These are phyloP conservation scores for Fregata magnificens DNA, from an alignment of 2,113 vertebrate genomes.

Conservation along the genomic window DNA sequence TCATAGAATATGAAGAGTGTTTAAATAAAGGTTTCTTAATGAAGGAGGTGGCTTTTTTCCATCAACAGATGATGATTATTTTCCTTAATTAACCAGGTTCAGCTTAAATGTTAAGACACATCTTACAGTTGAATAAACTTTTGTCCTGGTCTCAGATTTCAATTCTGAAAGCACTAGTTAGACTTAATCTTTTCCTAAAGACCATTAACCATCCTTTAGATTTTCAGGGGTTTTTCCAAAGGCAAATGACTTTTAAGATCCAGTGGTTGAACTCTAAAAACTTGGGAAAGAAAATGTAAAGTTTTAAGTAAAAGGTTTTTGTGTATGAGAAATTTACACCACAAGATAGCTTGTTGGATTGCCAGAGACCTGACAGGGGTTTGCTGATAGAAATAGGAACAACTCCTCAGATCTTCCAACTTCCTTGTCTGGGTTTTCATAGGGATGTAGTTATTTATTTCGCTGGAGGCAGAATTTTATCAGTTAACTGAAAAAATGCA, in stretches of 20 bases:
- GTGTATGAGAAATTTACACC: not conserved
- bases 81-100: not conserved
- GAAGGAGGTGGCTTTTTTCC: not conserved
- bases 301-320: not conserved
- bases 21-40: constrained; percentile 16
- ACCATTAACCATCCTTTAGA: not conserved
- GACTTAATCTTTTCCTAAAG: not conserved
- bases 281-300: not conserved
- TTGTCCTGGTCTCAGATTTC: not conserved
- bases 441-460: not conserved
- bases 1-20: not conserved
- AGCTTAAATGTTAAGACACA: not conserved
- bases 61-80: constrained; percentile 6
- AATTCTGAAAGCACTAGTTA: not conserved
- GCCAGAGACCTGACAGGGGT: not conserved
- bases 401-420: not conserved
- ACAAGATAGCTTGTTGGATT: not conserved
- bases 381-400: not conserved
- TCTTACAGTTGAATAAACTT: not conserved
- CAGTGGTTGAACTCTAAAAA: not conserved
- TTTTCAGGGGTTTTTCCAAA: not conserved
- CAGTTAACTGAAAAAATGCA: not conserved
- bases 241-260: not conserved
- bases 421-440: not conserved
- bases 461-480: not conserved